phyloP scores from a whole-genome alignment of 2,113 vertebrate species.

The Phasianus colchicus region DNA sequence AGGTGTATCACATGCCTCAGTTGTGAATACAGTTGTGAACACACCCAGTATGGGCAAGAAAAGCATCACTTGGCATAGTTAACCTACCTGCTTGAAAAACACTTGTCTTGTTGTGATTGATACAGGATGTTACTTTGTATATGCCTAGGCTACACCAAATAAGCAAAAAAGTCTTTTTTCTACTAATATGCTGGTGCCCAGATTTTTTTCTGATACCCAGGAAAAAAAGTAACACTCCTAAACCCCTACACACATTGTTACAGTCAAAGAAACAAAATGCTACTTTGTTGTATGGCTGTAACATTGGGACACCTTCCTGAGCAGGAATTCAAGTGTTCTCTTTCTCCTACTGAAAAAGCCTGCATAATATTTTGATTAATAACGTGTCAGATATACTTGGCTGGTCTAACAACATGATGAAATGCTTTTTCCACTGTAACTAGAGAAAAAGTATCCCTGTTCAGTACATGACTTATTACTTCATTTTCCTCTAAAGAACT shows the following conservation, averaged over 20 bases:
- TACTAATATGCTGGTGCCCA: not conserved
- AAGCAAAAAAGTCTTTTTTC: not conserved
- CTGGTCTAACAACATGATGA: constrained; percentile 6
- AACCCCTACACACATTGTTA: not conserved
- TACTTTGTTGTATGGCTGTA: not conserved
- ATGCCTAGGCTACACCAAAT: not conserved
- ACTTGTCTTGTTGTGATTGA: not conserved
- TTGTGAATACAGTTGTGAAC: not conserved
- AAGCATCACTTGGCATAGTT: not conserved
- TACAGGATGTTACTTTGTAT: not conserved
- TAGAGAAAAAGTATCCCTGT: constrained; percentile 12
- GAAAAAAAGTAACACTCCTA: not conserved
- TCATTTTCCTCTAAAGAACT: constrained; percentile 32
- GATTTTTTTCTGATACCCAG: not conserved
- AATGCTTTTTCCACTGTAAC: constrained; percentile 30
- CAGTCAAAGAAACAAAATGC: not conserved
- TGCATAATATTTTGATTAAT: constrained; percentile 29
- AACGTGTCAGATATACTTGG: not conserved
- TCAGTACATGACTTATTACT: constrained; percentile 24
- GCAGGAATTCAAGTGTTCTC: not conserved
- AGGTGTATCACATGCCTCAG: not conserved
- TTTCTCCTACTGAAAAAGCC: not conserved
- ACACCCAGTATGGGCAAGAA: not conserved
- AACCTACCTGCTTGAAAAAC: not conserved
- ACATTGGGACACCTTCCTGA: not conserved